Percentiles rank a stretch among this genome's conserved stretches.
Conservation (phyloP, 2,888 invertebrate genomes). For the Yponomeuta malinellus region DNA sequence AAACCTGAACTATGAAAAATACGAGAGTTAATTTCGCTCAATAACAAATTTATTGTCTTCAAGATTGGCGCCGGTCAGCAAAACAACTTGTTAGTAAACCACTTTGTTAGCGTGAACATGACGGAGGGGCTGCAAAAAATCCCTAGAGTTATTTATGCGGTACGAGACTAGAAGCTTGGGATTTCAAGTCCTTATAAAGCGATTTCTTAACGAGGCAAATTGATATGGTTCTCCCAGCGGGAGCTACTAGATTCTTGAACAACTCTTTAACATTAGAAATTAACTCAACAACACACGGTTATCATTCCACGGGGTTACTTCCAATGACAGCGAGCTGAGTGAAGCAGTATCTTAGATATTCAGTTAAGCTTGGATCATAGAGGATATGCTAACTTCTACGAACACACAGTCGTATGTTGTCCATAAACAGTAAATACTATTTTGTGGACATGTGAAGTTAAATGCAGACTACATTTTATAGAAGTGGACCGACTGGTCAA, state of each 20-base stretch:
- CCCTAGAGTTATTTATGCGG: neutral
- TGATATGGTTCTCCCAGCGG: neutral
- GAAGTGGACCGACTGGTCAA: too few relatives aligned
- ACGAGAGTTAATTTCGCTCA: neutral
- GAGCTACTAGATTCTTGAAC: neutral
- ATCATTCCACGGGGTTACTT: neutral
- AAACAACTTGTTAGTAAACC: slow-evolving; percentile 3
- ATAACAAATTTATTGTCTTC: neutral
- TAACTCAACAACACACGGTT: neutral
- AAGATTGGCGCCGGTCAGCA: neutral
- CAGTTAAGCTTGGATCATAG: too few relatives aligned
- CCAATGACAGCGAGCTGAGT: neutral
- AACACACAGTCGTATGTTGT: too few relatives aligned
- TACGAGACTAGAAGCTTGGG: neutral
- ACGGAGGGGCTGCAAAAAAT: neutral
- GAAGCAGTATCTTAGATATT: too few relatives aligned
- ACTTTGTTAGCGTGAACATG: neutral
- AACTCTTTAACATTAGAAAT: neutral
- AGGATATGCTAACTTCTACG: too few relatives aligned
- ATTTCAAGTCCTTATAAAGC: neutral
- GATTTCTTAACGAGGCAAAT: neutral
- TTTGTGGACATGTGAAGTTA: too few relatives aligned
- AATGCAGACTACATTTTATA: too few relatives aligned
- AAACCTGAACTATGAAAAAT: too few relatives aligned
- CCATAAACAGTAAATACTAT: too few relatives aligned